Conservation (phyloP, 2,888 invertebrate species). For the Lasioglossum calceatum region DNA sequence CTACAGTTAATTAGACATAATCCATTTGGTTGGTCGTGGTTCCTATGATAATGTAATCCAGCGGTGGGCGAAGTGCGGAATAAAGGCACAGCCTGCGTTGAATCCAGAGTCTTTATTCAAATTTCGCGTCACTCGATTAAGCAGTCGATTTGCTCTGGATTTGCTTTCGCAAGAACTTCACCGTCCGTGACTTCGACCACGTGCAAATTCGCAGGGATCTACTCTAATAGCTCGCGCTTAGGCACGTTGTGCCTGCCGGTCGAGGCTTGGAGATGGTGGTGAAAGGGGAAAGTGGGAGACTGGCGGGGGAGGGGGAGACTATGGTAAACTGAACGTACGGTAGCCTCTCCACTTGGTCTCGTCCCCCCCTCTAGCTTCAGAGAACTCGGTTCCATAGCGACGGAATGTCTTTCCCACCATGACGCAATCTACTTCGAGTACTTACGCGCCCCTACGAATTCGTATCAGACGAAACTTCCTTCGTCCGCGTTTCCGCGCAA, state of each 20-base stretch:
- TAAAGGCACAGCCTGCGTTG: constrained; percentile 52
- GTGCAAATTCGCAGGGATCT: constrained; percentile 72
- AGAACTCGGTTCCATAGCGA: constrained; percentile 50
- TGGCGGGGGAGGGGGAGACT: neutral
- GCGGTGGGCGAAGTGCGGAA: constrained; percentile 18
- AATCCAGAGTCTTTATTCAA: constrained; percentile 71
- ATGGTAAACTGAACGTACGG: constrained; percentile 42
- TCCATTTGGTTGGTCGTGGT: constrained; percentile 33
- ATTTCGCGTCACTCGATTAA: constrained; percentile 72
- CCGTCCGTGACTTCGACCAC: constrained; percentile 69
- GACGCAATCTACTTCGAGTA: constrained; percentile 70
- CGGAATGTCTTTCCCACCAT: constrained; percentile 68
- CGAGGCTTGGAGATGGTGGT: constrained; percentile 20
- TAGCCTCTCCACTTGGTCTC: constrained; percentile 53
- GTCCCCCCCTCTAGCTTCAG: constrained; percentile 10
- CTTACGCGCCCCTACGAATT: constrained; percentile 63
- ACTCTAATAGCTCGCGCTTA: constrained; percentile 71
- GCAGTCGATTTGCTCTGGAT: constrained; percentile 73
- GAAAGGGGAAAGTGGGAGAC: constrained; percentile 16
- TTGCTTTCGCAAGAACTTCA: constrained; percentile 68
- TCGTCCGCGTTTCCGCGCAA: constrained; percentile 49
- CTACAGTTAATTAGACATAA: constrained; percentile 34
- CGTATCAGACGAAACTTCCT: constrained; percentile 55
- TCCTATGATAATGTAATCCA: constrained; percentile 49
- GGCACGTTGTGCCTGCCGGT: constrained; percentile 20